Evolutionary conservation across 2,113 vertebrate species (phyloP), one percentile per base, ranked within the genome.

Genomic region (Chionis minor): DNA sequence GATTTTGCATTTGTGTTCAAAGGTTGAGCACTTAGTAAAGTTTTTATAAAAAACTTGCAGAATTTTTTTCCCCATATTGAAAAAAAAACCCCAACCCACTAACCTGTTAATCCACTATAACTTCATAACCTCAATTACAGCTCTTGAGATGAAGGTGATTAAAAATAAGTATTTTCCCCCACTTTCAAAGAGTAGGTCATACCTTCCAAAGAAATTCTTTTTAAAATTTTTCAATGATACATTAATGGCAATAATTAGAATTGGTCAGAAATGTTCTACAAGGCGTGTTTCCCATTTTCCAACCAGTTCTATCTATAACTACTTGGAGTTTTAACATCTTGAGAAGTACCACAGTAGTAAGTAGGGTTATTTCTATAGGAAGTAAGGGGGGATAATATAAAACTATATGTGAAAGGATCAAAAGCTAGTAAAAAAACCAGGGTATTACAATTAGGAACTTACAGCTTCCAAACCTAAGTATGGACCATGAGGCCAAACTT

Each of bases 61-160:
- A 5, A 9, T 65, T 91, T 90, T 92, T 86, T 81, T 42, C 10
- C 33, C 65, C 38, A 16, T 47, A 72, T 62, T 95, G 52, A 80
- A 89, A 92, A 86, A 81, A 96, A 94, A 90, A 92, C 86, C 66
- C 54, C 81, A 44, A 70, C 81, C 52, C 82, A 51, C 73, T 95
- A 97, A 97, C 96, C 97, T 97, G 96, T 96, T 96, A 97, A 97
- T 97, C 94, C 95, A 86, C 73, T 82, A 32, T 92, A 97, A 96
- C 92, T 96, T 95, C 90, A 54, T 97, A 96, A 97, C 97, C 97
- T 97, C 97, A 97, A 96, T 97, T 97, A 97, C 75, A 93, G 92
- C 94, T 97, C 94, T 97, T 94, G 87, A 97, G 96, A 97, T 97
- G 94, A 96, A 97, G 96, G 92, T 97, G 95, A 97, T 97, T 97